Base-by-base conservation (phyloP, 2,888 invertebrate genomes). In the Bombylius major region DNA sequence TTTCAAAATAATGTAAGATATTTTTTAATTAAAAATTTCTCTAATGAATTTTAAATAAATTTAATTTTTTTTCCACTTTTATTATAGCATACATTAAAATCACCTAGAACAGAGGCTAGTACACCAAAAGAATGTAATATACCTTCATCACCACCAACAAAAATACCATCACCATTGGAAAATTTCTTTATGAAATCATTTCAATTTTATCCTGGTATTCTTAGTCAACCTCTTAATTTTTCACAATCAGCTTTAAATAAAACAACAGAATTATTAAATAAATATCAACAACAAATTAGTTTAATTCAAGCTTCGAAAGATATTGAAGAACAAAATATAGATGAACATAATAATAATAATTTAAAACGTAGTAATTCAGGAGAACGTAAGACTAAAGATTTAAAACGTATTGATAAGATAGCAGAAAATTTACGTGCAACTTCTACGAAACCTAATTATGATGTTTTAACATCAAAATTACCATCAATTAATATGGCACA, bases 1-100 rank as follows among this genome's bases (percentile, higher is more conserved):
- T 83, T 86, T 72, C 72, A 73, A 51, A 86, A 87, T 65, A 82
- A 83, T 75, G 89, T 89, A 71, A 79, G 78, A 23, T 23, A 23
- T 23, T 23, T 2, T 23, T 23, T 23, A 23, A 23, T 67, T 51
- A 12, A 39, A 32, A 48, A 8, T 36, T 42, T 11, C 31, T 31
- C 13, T 39, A 32, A 31, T 23, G 23, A n/a, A 46, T 9, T 51
- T 46, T 4, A 45, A 45, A 14, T 14, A 45, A 14, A 5, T 45
- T 12, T 54, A 34, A 51, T 23, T 31, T 31, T 14, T 53, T 55
- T 13, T 39, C 67, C 65, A 39, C 5, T 44, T 44, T 13, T 44
- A 42, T 60, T 69, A 48, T 66, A 71, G 61, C 66, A 68, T 64
- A 61, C 67, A 58, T 44, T 68, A n/a, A 67, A 69, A 53, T 61